Evolutionary conservation across 2,888 invertebrate genomes (phyloP).

Genomic region (Taenaris catops): DNA sequence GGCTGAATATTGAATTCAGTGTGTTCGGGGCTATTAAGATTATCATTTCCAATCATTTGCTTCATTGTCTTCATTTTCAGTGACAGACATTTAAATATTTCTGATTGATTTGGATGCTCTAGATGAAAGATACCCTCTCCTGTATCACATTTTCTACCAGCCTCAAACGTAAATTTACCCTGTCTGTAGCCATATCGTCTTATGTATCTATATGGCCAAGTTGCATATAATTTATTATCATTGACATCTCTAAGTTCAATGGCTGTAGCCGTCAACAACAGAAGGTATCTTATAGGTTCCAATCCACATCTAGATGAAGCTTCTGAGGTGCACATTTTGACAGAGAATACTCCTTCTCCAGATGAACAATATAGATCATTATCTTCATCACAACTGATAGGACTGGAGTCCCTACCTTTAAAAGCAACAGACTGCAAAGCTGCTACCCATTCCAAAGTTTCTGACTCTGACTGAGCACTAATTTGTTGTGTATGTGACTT

Average conservation of each 20-base stretch:
- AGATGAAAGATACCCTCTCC: conserved; percentile 91
- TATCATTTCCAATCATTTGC: conserved; percentile 87
- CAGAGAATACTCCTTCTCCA: conserved; percentile 89
- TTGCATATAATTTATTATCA: conserved; percentile 83
- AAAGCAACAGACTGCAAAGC: conserved; percentile 91
- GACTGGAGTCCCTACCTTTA: conserved; percentile 81
- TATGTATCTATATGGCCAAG: conserved; percentile 92
- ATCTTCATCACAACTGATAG: conserved; percentile 87
- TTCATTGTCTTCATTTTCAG: conserved; percentile 94
- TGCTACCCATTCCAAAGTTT: conserved; percentile 87
- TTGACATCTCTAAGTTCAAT: conserved; percentile 85
- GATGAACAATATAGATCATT: conserved; percentile 94
- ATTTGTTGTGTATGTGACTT: conserved; percentile 85
- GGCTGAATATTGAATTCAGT: conserved; percentile 87
- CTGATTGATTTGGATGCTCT: conserved; percentile 90
- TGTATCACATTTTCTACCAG: conserved; percentile 91
- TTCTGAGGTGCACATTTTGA: conserved; percentile 87
- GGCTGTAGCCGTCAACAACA: conserved; percentile 87
- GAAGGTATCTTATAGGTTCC: conserved; percentile 84
- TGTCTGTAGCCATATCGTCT: conserved; percentile 91
- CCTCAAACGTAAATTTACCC: conserved; percentile 93
- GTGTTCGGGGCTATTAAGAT: conserved; percentile 82
- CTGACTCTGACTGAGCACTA: conserved; percentile 81
- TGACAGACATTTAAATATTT: conserved; percentile 89
- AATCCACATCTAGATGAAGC: conserved; percentile 88